Evolutionary conservation across 2,113 vertebrate genomes (phyloP).

Genomic region (Pristiophorus japonicus): DNA sequence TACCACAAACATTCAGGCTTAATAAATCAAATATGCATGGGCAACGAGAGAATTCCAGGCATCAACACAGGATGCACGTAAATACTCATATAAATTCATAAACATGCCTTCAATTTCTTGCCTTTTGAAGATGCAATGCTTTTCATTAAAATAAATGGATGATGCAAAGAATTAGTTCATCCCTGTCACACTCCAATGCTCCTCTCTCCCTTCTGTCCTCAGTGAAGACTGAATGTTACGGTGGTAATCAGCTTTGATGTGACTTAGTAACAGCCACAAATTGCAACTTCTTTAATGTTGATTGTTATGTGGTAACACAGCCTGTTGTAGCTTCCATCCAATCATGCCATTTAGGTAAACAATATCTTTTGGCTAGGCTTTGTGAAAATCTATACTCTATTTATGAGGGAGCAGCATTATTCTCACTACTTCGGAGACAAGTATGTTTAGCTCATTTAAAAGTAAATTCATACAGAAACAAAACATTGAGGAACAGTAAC

Average conservation of each 20-base stretch:
- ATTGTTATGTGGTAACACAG: constrained; percentile 38
- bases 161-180: constrained; percentile 50
- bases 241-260: constrained; percentile 66
- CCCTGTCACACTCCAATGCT: constrained; percentile 46
- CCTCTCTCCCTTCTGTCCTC: constrained; percentile 48
- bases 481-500: background rate
- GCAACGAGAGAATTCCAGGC: constrained; percentile 47
- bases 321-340: background rate
- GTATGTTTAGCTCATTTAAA: background rate
- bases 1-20: constrained; percentile 39
- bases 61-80: constrained; percentile 48
- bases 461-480: background rate
- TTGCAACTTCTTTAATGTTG: constrained; percentile 38
- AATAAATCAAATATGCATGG: constrained; percentile 51
- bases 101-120: constrained; percentile 58
- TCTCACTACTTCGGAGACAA: background rate
- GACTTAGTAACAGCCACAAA: constrained; percentile 44
- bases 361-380: background rate
- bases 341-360: background rate
- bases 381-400: background rate
- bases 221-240: constrained; percentile 47
- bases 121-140: constrained; percentile 42
- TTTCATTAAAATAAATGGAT: constrained; percentile 53
- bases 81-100: constrained; percentile 76
- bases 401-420: background rate